phyloP scores from a whole-genome alignment of 2,113 vertebrate genomes.

The Hemicordylus capensis region DNA sequence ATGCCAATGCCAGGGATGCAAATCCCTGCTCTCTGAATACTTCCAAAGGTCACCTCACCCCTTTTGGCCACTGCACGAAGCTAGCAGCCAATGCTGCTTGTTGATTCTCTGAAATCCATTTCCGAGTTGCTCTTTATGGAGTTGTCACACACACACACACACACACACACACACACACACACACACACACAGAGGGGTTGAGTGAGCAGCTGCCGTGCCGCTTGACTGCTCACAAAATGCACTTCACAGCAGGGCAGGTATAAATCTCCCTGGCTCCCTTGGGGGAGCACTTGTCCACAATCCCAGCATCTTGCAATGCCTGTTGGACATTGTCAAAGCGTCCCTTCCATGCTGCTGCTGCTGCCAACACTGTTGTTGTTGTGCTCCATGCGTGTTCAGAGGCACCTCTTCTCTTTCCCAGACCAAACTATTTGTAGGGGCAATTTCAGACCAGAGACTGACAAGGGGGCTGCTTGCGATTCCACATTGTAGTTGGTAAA shows the following conservation, averaged over 20 bases:
- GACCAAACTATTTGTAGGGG: not conserved
- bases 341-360: not conserved
- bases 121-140: not conserved
- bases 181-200: too few relatives aligned
- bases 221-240: not conserved
- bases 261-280: too few relatives aligned
- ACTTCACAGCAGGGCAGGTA: not conserved
- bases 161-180: too few relatives aligned
- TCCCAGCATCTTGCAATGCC: not conserved
- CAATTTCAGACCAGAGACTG: not conserved
- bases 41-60: not conserved
- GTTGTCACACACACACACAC: not conserved
- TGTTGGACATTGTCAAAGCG: not conserved
- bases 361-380: too few relatives aligned
- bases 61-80: not conserved
- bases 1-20: not conserved
- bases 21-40: too few relatives aligned
- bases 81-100: not conserved
- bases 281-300: not conserved
- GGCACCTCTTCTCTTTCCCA: not conserved
- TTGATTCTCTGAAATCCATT: not conserved
- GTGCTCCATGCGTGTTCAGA: not conserved
- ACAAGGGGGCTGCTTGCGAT: not conserved
- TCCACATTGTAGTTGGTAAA: conserved; percentile 17
- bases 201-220: not conserved